These are phyloP conservation scores for Nymphalis polychloros DNA, from an alignment of 2,888 invertebrate genomes.

Conservation along the genomic window DNA sequence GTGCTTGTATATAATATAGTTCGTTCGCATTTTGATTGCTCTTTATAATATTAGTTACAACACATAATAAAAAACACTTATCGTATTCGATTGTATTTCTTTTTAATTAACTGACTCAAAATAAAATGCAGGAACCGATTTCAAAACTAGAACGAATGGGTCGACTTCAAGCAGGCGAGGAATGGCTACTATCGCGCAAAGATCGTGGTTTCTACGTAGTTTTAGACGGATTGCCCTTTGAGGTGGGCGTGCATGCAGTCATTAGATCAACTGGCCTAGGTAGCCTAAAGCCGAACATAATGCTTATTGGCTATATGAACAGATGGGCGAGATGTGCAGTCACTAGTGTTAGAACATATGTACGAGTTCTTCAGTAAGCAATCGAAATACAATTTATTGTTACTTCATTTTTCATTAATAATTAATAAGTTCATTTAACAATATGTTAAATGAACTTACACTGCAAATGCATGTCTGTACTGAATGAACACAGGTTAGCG, in stretches of 20 bases:
- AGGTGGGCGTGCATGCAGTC: slow-evolving; percentile 87
- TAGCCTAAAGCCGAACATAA: slow-evolving; percentile 91
- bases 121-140: slow-evolving; percentile 45
- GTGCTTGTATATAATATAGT: too few relatives aligned
- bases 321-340: slow-evolving; percentile 88
- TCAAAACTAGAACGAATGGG: slow-evolving; percentile 76
- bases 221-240: slow-evolving; percentile 85
- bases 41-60: too few relatives aligned
- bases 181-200: slow-evolving; percentile 87
- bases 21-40: too few relatives aligned
- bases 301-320: slow-evolving; percentile 94
- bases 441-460: too few relatives aligned
- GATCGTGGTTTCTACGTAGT: slow-evolving; percentile 91
- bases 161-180: slow-evolving; percentile 82
- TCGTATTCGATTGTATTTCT: background rate
- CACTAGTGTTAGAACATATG: slow-evolving; percentile 88
- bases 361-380: slow-evolving; percentile 92
- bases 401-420: too few relatives aligned
- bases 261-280: slow-evolving; percentile 92
- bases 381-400: background rate
- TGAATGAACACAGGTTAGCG: slow-evolving; percentile 84
- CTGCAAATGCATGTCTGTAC: background rate
- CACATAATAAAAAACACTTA: too few relatives aligned
- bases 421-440: too few relatives aligned
- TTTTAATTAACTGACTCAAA: background rate